Percentiles rank a stretch among this genome's conserved stretches.
phyloP scores from a whole-genome alignment of 2,113 vertebrate species.

The Anolis sagrei region DNA sequence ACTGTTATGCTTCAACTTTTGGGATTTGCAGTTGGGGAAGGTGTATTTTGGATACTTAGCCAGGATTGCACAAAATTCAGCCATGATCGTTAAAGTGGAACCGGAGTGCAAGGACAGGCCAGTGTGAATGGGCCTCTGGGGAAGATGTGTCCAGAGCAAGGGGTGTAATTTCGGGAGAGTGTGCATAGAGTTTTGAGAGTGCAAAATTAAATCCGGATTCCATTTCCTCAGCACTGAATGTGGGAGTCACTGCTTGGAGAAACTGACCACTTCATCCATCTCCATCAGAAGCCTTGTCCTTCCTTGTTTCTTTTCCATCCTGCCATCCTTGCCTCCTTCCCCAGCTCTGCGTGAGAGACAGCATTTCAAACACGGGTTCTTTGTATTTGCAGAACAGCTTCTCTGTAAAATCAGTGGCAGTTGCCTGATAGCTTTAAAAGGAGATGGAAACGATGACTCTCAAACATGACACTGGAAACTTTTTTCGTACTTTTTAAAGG shows the following conservation, averaged over 20 bases:
- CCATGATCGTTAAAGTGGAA: no score
- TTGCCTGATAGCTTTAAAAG: conserved; percentile 27
- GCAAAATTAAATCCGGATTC: not conserved
- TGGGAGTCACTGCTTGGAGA: not conserved
- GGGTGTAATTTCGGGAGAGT: not conserved
- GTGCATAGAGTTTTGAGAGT: no score
- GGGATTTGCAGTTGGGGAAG: no score
- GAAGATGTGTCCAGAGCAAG: not conserved
- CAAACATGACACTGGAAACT: not conserved
- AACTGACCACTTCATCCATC: not conserved
- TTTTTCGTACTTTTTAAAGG: not conserved
- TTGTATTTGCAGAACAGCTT: not conserved
- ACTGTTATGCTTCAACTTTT: no score
- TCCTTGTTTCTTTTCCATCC: not conserved
- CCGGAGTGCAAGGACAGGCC: no score
- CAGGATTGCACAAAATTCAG: no score
- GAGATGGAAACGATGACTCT: conserved; percentile 9
- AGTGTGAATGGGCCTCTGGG: no score
- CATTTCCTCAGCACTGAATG: not conserved
- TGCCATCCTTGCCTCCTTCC: not conserved
- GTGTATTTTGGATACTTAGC: no score
- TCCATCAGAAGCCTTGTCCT: no score
- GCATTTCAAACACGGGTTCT: not conserved
- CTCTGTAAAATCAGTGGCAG: not conserved
- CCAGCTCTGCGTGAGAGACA: not conserved